Evolutionary conservation across 1,140 invertebrate species (phyloP).

Genomic region (Teleopsis dalmanni): DNA sequence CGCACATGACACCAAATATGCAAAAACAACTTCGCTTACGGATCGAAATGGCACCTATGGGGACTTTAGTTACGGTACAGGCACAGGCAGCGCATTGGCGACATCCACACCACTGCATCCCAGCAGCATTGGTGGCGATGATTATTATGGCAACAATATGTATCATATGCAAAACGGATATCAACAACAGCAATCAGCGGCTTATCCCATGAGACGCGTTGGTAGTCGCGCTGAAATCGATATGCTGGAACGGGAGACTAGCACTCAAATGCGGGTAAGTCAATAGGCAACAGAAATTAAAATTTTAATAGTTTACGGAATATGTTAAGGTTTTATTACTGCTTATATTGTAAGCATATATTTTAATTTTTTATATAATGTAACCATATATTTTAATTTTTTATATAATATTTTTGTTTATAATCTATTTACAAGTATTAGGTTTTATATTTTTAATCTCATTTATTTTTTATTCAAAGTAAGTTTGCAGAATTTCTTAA

Average conservation of each 20-base stretch:
- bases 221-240: slow-evolving; percentile 42
- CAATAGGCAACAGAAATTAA: too few relatives aligned
- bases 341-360: background rate
- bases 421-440: too few relatives aligned
- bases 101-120: slow-evolving; percentile 28
- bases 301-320: background rate
- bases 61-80: background rate
- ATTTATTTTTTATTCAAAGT: too few relatives aligned
- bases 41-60: slow-evolving; percentile 24
- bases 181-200: slow-evolving; percentile 17
- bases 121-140: slow-evolving; percentile 2
- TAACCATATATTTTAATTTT: background rate
- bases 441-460: too few relatives aligned
- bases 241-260: slow-evolving; percentile 40
- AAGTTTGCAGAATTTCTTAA: too few relatives aligned
- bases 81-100: slow-evolving; percentile 6
- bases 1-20: slow-evolving; percentile 35
- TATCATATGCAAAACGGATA: slow-evolving; percentile 15
- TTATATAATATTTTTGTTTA: too few relatives aligned
- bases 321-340: background rate
- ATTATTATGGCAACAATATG: slow-evolving; percentile 7
- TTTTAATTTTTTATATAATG: background rate
- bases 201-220: slow-evolving; percentile 30
- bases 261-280: slow-evolving; percentile 41
- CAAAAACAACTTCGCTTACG: slow-evolving; percentile 34